Percentiles rank a stretch among this genome's conserved stretches.
Evolutionary conservation across 2,888 invertebrate species (phyloP).

Genomic region (Rhagonycha lutea): DNA sequence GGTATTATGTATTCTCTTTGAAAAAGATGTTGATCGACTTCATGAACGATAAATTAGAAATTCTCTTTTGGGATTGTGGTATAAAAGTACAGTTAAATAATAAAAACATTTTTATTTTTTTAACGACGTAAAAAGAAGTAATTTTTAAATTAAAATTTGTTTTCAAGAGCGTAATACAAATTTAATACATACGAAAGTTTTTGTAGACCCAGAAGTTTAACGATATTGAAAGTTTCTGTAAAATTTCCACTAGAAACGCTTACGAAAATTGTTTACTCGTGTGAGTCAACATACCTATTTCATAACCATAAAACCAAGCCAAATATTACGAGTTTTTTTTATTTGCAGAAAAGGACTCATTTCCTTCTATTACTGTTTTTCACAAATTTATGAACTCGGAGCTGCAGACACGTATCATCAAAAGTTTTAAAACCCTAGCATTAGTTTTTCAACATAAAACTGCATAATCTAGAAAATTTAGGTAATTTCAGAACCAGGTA

Average conservation of each 20-base stretch:
- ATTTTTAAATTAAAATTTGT: background rate
- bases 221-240: background rate
- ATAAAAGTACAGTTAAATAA: background rate
- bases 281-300: background rate
- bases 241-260: background rate
- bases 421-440: background rate
- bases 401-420: background rate
- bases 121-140: background rate
- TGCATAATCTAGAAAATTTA: background rate
- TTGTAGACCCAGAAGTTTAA: background rate
- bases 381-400: background rate
- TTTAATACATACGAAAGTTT: background rate
- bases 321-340: background rate
- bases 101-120: background rate
- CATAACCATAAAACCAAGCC: background rate
- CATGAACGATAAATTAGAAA: background rate
- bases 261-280: background rate
- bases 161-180: background rate
- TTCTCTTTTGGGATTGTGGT: background rate
- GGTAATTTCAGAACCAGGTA: constrained; percentile 32
- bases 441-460: background rate
- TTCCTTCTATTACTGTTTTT: background rate
- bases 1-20: background rate
- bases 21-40: background rate
- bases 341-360: background rate